Evolutionary conservation across 2,888 invertebrate genomes (phyloP).

Genomic region (Flexamia atlantica): DNA sequence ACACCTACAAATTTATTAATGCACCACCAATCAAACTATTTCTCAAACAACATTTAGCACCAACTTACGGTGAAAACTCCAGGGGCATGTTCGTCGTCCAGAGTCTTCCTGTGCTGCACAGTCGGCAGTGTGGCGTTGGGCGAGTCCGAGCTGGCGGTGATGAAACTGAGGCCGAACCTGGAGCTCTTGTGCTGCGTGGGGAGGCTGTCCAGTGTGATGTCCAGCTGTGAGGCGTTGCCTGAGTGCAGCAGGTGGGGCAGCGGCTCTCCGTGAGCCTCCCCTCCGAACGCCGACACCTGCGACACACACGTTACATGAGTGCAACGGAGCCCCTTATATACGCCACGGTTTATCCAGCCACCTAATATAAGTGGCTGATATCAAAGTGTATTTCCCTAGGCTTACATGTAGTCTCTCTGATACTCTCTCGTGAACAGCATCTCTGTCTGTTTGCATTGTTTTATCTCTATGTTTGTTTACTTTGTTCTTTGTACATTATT

Average conservation of each 20-base stretch:
- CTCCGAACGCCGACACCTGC: constrained; percentile 73
- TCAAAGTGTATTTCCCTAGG: too few species aligned
- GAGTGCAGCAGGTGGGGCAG: constrained; percentile 83
- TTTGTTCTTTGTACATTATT: too few species aligned
- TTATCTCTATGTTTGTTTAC: too few species aligned
- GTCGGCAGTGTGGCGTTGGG: constrained; percentile 73
- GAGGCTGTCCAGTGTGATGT: constrained; percentile 79
- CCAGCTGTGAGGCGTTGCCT: constrained; percentile 81
- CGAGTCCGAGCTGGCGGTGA: constrained; percentile 77
- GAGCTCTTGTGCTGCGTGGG: constrained; percentile 76
- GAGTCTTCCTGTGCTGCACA: constrained; percentile 76
- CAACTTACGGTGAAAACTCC: constrained; percentile 82
- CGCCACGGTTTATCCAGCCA: too few species aligned
- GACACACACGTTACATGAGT: background rate
- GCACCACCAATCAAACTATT: too few species aligned
- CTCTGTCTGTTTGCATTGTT: too few species aligned
- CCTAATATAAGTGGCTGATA: too few species aligned
- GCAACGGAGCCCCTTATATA: too few species aligned
- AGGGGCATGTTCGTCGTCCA: constrained; percentile 87
- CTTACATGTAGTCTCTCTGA: too few species aligned
- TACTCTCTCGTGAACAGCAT: too few species aligned
- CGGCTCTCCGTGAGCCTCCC: constrained; percentile 75
- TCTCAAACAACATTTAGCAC: background rate
- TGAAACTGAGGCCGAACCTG: constrained; percentile 80
- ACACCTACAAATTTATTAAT: too few species aligned